Evolutionary conservation across 2,797 vertebrate species (phyloP).

Genomic region (Botia kubotai): DNA sequence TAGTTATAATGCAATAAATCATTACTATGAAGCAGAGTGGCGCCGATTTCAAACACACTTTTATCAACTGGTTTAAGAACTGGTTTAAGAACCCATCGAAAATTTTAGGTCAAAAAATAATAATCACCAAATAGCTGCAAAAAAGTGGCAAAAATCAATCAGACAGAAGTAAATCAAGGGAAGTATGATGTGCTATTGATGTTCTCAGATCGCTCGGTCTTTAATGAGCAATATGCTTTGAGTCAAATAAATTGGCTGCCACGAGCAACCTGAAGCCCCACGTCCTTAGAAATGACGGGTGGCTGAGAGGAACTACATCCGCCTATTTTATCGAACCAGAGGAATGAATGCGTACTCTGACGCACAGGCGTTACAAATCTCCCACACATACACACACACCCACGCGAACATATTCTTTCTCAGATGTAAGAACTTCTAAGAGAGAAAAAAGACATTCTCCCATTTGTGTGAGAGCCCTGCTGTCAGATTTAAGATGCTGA

Average conservation of each 20-base stretch:
- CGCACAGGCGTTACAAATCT: conserved; percentile 36
- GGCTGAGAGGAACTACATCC: conserved; percentile 2
- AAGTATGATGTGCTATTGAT: conserved; percentile 21
- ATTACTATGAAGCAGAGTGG: neutral
- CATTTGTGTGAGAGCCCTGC: conserved; percentile 30
- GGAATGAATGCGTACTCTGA: conserved; percentile 38
- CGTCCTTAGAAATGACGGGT: conserved; percentile 34
- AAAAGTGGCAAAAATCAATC: conserved; percentile 11
- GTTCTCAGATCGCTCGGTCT: conserved; percentile 15
- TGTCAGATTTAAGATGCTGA: conserved; percentile 58
- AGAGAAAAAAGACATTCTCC: conserved; percentile 22
- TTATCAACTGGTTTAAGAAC: conserved; percentile 12
- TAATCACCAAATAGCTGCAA: neutral
- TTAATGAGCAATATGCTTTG: conserved; percentile 33
- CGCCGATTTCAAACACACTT: conserved; percentile 17
- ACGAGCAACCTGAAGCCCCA: conserved; percentile 14
- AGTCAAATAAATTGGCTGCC: conserved; percentile 36
- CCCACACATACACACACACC: conserved; percentile 29
- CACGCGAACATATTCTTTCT: conserved; percentile 27
- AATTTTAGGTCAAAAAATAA: neutral
- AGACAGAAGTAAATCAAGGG: conserved; percentile 11
- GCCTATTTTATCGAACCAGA: conserved; percentile 46
- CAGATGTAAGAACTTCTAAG: conserved; percentile 31
- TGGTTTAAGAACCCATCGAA: neutral
- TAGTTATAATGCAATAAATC: conserved; percentile 7